phyloP scores from a whole-genome alignment of 2,797 vertebrate genomes.

The Rhinella marina region DNA sequence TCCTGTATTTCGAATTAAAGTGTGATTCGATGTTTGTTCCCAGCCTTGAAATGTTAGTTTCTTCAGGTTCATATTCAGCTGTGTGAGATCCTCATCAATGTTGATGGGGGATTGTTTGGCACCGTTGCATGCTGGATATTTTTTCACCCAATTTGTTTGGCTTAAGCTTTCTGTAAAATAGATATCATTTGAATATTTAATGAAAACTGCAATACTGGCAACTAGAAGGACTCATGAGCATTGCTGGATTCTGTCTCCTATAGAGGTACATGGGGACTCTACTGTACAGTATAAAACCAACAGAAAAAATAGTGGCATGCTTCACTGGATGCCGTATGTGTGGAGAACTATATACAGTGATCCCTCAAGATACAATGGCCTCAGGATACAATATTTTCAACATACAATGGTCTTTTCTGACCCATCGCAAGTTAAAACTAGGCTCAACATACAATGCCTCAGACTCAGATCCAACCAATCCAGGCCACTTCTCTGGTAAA shows the following conservation, averaged over 20 bases:
- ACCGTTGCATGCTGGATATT: constrained; percentile 92
- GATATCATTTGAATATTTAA: neutral
- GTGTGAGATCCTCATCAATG: constrained; percentile 90
- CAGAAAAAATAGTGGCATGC: neutral
- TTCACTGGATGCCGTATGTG: neutral
- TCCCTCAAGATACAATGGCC: too few relatives aligned
- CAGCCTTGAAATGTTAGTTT: constrained; percentile 88
- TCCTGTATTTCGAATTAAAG: constrained; percentile 89
- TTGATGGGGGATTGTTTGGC: constrained; percentile 95
- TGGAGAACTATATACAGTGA: too few relatives aligned
- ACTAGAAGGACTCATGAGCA: neutral
- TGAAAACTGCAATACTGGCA: neutral
- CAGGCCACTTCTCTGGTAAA: too few relatives aligned
- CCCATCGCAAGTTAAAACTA: too few relatives aligned
- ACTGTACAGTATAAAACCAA: neutral
- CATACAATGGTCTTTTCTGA: too few relatives aligned
- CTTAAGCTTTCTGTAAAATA: constrained; percentile 85
- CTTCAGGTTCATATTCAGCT: constrained; percentile 91
- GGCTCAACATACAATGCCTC: too few relatives aligned
- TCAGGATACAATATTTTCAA: too few relatives aligned
- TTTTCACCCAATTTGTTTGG: constrained; percentile 94
- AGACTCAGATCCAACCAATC: too few relatives aligned
- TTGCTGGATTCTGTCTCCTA: neutral
- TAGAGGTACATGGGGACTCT: too few relatives aligned
- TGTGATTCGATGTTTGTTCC: constrained; percentile 79